Evolutionary conservation across 2,113 vertebrate species (phyloP).

Genomic region (Ranitomeya variabilis): DNA sequence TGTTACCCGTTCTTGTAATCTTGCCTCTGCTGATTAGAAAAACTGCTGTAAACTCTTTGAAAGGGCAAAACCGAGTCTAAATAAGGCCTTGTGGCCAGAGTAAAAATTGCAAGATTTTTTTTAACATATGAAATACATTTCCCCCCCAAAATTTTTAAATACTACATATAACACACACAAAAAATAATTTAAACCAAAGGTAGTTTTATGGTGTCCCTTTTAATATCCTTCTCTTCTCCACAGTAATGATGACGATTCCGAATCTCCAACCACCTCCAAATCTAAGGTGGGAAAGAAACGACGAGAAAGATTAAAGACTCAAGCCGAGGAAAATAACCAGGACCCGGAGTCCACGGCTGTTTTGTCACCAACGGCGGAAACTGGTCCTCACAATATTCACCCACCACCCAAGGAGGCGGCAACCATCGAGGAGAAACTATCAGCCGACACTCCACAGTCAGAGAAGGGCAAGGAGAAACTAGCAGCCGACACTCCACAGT

Average conservation of each 20-base stretch:
- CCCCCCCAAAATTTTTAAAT: too few relatives aligned
- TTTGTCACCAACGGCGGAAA: not conserved
- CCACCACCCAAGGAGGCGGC: not conserved
- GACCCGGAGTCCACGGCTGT: accelerated
- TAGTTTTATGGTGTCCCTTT: not conserved
- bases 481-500: not conserved
- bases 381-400: not conserved
- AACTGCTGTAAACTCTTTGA: too few relatives aligned
- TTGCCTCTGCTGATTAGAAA: too few relatives aligned
- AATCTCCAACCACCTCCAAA: conserved; percentile 60
- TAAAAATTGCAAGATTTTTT: too few relatives aligned
- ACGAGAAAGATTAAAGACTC: conserved; percentile 57
- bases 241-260: conserved; percentile 38
- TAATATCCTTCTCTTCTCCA: not conserved
- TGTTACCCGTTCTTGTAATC: too few relatives aligned
- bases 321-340: not conserved
- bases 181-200: too few relatives aligned
- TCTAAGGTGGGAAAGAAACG: conserved; percentile 69
- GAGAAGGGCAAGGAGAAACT: not conserved
- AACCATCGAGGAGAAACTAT: not conserved
- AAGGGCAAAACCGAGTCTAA: too few relatives aligned
- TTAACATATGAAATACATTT: too few relatives aligned
- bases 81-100: too few relatives aligned
- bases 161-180: too few relatives aligned
- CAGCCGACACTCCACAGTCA: not conserved